Conservation (phyloP, 1,140 invertebrate species). For the Lanistes nyassanus region DNA sequence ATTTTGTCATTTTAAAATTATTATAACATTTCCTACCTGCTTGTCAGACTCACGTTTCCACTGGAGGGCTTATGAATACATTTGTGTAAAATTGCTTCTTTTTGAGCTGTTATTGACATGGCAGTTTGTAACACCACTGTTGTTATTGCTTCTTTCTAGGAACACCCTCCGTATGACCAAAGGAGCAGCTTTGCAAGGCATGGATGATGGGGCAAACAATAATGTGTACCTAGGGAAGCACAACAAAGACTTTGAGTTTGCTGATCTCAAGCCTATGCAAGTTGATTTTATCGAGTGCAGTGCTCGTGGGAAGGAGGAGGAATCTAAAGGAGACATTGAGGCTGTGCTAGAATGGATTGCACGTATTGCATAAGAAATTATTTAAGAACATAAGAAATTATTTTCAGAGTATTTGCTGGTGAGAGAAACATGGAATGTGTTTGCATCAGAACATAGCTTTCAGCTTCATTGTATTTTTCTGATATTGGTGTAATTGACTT, state of each 20-base stretch:
- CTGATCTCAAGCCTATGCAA: slow-evolving; percentile 74
- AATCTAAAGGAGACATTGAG: slow-evolving; percentile 70
- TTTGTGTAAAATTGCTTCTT: too few species aligned
- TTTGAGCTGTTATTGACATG: not conserved
- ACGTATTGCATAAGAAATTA: slow-evolving; percentile 68
- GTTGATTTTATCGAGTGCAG: slow-evolving; percentile 81
- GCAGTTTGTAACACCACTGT: not conserved
- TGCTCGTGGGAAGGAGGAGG: slow-evolving; percentile 69
- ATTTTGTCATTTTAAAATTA: too few species aligned
- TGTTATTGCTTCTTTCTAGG: slow-evolving; percentile 67
- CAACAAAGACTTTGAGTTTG: slow-evolving; percentile 85
- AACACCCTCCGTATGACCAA: slow-evolving; percentile 83
- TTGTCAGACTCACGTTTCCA: too few species aligned
- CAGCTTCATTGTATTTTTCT: not conserved
- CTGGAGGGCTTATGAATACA: too few species aligned
- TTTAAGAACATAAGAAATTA: not conserved
- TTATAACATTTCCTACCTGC: too few species aligned
- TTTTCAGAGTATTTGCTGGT: not conserved
- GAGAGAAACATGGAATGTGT: not conserved
- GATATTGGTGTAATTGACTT: not conserved
- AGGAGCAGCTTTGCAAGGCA: slow-evolving; percentile 79
- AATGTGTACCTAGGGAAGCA: slow-evolving; percentile 75
- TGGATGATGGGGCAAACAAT: slow-evolving; percentile 70
- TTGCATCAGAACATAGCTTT: not conserved
- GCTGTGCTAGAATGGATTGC: slow-evolving; percentile 75